Evolutionary conservation across 2,113 vertebrate species (phyloP), one percentile per base, ranked within the genome.

Genomic region (Recurvirostra avosetta): DNA sequence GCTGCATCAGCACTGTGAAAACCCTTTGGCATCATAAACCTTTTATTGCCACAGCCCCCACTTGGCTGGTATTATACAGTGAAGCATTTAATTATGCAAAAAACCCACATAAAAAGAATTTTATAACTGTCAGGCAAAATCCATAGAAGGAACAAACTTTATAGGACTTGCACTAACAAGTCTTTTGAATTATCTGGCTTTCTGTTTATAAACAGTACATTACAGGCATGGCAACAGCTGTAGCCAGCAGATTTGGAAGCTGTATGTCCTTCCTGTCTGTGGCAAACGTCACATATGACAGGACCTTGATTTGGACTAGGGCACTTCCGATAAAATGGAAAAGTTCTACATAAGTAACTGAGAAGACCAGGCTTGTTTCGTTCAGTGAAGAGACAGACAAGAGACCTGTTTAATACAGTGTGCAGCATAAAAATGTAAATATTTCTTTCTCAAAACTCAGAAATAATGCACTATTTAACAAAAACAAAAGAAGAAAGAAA

Each of bases 81-180:
- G 61, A 75, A 85, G 59, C 80, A 96, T 84, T 97, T 96, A 96
- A 96, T 96, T 95, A 96, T 90, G 90, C 12, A 52, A 90, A 84
- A 40, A 49, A 29, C 26, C 1, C 38, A 72, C 58, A 74, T 92
- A 65, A 74, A 77, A 94, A 56, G 13, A 66, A 80, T 83, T 93
- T 91, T 88, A 6, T 47, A 84, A 67, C 43, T 65, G 47, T 70
- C 58, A 88, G 71, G 72, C 38, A 86, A 90, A 75, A 78, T 38
- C 29, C n/a, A 20, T 12, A 45, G 70, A 94, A 41, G 36, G 49
- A 91, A 65, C 13, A 86, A 91, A 86, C n/a, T 90, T 92, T 77
- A 53, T 62, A 84, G 59, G 47, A 30, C 40, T 56, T 53, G 15
- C 14, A 82, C 8, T 86, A 86, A 20, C 15, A 94, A 75, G 30